Evolutionary conservation across 2,113 vertebrate species (phyloP), one percentile per base, ranked within the genome.

Genomic region (Coryphaenoides rupestris): DNA sequence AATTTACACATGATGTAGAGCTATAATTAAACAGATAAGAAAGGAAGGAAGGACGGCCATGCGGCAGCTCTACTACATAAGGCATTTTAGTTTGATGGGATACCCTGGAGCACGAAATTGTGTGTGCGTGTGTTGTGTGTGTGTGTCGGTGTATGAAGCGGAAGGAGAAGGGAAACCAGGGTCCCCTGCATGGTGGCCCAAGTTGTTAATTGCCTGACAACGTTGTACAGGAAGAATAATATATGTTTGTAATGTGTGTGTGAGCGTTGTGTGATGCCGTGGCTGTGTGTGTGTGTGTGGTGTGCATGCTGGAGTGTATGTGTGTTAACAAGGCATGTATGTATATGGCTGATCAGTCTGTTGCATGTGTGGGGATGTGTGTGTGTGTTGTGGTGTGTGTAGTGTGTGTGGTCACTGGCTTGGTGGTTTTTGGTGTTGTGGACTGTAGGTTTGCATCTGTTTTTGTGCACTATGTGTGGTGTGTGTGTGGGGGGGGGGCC

Each of bases 41-140:
- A 10, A 5, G 50, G 5, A n/a, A 78, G 54, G 59, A 73, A 70
- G 66, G 60, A 75, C 83, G 84, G 92, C 89, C 84, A 87, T 85
- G 91, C 90, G 93, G 92, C 95, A 98, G n/a, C n/a, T 98, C 94
- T 94, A 81, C 93, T 95, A 94, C n/a, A 95, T 89, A 84, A 93
- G 91, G 91, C 67, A 70, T 68, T 84, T 83, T 17, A 73, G 80
- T 96, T 95, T 94, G 90, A 93, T 94, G 91, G 93, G 91, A 94
- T 80, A 87, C 28, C n/a, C 92, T 88, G 87, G 91, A 81, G n/a
- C n/a, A n/a, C n/a, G 77, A 93, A 92, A 92, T 89, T 91, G 87
- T 93, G 89, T 75, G 86, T 68, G 22, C 68, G 40, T 66, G 58
- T 47, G 49, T 56, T 63, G 57, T 69, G 72, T 55, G 59, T n/a